A percentile compares a stretch with the other conserved stretches of the same genome.
Conservation (phyloP, 2,797 vertebrate species). For the Macropodus opercularis region DNA sequence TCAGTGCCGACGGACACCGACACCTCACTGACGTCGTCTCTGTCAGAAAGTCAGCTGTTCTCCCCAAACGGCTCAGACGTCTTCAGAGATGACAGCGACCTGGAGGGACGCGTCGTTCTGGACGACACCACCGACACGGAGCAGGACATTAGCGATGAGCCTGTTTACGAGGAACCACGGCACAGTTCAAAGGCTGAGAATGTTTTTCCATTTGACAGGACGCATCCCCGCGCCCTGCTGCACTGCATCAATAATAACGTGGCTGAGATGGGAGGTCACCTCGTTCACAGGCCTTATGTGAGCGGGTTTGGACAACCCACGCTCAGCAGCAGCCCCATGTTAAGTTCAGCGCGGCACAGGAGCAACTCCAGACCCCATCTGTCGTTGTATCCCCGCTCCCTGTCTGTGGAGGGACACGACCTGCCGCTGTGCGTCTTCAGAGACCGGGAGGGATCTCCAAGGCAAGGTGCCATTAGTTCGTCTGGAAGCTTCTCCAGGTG, state of each 20-base stretch:
- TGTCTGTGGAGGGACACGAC: slow-evolving; percentile 88
- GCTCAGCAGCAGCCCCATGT: slow-evolving; percentile 78
- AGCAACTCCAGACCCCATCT: slow-evolving; percentile 84
- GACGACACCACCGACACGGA: slow-evolving; percentile 71
- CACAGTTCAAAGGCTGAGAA: slow-evolving; percentile 72
- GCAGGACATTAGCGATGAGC: slow-evolving; percentile 72
- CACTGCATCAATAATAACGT: slow-evolving; percentile 78
- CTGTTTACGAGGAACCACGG: slow-evolving; percentile 81
- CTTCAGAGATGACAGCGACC: slow-evolving; percentile 63
- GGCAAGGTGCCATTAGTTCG: slow-evolving; percentile 81
- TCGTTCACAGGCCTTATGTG: slow-evolving; percentile 49
- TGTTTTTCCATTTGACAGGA: slow-evolving; percentile 74
- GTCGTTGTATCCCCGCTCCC: slow-evolving; percentile 89
- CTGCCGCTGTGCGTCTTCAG: slow-evolving; percentile 76
- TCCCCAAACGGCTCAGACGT: slow-evolving; percentile 61
- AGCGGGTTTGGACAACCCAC: slow-evolving; percentile 62
- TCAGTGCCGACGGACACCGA: slow-evolving; percentile 67
- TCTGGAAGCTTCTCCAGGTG: slow-evolving; percentile 90
- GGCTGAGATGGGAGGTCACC: slow-evolving; percentile 81
- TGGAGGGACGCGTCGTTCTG: slow-evolving; percentile 70
- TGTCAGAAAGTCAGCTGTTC: slow-evolving; percentile 66
- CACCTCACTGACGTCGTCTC: slow-evolving; percentile 61
- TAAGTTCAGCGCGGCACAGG: slow-evolving; percentile 64
- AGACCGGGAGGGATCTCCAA: slow-evolving; percentile 75
- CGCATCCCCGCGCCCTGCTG: slow-evolving; percentile 84